Evolutionary conservation across 2,797 vertebrate genomes (phyloP).

Genomic region (Semotilus atromaculatus): DNA sequence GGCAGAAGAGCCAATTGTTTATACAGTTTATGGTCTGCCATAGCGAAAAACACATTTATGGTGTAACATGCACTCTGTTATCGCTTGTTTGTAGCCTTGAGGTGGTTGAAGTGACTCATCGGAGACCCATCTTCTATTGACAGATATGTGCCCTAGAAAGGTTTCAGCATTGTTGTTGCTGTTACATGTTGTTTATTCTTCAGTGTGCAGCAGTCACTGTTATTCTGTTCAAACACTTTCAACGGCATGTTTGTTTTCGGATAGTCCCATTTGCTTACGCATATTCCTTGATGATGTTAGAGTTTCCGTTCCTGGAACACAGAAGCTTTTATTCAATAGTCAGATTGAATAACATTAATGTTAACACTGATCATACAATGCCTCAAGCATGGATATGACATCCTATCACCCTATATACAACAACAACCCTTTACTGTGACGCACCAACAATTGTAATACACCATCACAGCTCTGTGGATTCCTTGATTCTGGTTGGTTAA

Average conservation of each 20-base stretch:
- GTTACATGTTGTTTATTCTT: neutral
- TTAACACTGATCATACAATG: conserved; percentile 3
- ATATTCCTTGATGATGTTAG: conserved; percentile 8
- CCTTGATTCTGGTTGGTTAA: neutral
- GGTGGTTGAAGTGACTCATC: conserved; percentile 28
- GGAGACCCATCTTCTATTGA: conserved; percentile 11
- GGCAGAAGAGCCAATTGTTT: conserved; percentile 2
- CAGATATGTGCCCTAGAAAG: conserved; percentile 12
- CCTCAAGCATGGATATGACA: conserved; percentile 17
- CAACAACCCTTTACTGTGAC: neutral
- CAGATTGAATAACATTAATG: conserved; percentile 5
- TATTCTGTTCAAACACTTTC: neutral
- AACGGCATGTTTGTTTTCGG: neutral
- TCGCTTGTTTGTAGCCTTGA: conserved; percentile 20
- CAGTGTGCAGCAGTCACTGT: neutral
- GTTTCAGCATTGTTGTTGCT: conserved; percentile 11
- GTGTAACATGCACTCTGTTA: conserved; percentile 11
- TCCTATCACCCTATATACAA: neutral
- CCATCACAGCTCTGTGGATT: neutral
- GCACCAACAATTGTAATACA: neutral
- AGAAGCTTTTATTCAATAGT: conserved; percentile 4
- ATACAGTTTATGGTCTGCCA: neutral
- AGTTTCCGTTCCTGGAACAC: neutral
- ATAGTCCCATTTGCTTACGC: neutral
- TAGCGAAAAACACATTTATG: neutral